Percentiles rank a stretch among this genome's conserved stretches.
Evolutionary conservation across 2,113 vertebrate species (phyloP).

Genomic region (Saguinus imperator): DNA sequence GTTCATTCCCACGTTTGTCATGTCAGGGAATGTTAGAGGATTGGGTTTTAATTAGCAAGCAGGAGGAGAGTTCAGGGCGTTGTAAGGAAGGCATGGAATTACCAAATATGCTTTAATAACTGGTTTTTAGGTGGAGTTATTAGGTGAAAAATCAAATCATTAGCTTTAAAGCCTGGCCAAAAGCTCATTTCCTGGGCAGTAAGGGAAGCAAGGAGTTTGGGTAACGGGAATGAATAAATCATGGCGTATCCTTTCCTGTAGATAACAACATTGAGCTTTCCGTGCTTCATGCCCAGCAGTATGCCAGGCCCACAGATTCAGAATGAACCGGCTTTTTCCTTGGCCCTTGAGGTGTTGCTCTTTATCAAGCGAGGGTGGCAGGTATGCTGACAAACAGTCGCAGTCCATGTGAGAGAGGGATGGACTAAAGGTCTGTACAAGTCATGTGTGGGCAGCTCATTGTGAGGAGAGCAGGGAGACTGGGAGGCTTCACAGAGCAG

Average conservation of each 20-base stretch:
- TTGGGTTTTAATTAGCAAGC: conserved; percentile 75
- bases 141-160: conserved; percentile 59
- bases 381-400: background rate
- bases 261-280: background rate
- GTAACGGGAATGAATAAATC: background rate
- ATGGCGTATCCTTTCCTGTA: background rate
- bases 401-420: background rate
- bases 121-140: conserved; percentile 65
- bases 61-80: conserved; percentile 57
- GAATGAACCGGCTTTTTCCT: background rate
- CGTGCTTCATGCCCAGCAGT: background rate
- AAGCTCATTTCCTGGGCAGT: conserved; percentile 36
- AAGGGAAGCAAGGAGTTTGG: background rate
- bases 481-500: background rate
- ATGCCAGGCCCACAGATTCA: background rate
- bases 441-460: background rate
- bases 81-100: conserved; percentile 31
- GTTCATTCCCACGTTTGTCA: conserved; percentile 65
- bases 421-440: background rate
- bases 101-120: conserved; percentile 41
- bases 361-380: background rate
- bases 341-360: background rate
- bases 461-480: background rate
- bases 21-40: conserved; percentile 58
- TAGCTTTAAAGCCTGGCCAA: conserved; percentile 32